phyloP scores from a whole-genome alignment of 2,113 vertebrate genomes.

The Poeciliopsis occidentalis region DNA sequence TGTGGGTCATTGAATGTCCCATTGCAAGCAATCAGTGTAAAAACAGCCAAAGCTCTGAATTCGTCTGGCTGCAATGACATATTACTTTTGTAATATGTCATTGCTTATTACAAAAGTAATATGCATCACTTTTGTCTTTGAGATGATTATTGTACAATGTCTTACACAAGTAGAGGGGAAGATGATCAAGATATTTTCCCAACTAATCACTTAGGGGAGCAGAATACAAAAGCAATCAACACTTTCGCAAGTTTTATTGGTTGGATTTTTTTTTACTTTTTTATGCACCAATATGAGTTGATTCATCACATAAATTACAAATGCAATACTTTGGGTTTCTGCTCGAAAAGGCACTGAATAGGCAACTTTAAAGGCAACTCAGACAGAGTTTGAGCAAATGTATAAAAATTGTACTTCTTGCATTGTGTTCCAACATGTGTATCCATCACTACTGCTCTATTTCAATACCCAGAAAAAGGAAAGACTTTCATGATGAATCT shows the following conservation, averaged over 20 bases:
- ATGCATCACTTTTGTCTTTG: neutral
- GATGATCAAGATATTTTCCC: neutral
- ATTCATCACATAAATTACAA: neutral
- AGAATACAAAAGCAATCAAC: neutral
- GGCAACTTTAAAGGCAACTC: neutral
- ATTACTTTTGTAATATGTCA: too few relatives aligned
- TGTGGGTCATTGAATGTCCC: slow-evolving; percentile 26
- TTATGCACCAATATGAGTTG: neutral
- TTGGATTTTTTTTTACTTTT: neutral
- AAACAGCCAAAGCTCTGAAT: slow-evolving; percentile 35
- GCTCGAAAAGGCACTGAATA: neutral
- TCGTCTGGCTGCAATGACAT: neutral
- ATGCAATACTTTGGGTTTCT: neutral
- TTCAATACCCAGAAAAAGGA: slow-evolving; percentile 3
- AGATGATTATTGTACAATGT: neutral
- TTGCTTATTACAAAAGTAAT: too few relatives aligned
- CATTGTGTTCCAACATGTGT: slow-evolving; percentile 11
- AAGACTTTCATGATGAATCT: slow-evolving; percentile 67
- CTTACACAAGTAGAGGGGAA: neutral
- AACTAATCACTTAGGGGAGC: neutral
- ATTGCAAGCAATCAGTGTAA: slow-evolving; percentile 49
- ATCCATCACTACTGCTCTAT: neutral
- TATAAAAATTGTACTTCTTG: slow-evolving; percentile 1
- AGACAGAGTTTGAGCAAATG: neutral
- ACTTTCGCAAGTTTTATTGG: neutral